These are phyloP conservation scores for Drosophila mercatorum DNA, from an alignment of 2,888 invertebrate species.

Conservation along the genomic window DNA sequence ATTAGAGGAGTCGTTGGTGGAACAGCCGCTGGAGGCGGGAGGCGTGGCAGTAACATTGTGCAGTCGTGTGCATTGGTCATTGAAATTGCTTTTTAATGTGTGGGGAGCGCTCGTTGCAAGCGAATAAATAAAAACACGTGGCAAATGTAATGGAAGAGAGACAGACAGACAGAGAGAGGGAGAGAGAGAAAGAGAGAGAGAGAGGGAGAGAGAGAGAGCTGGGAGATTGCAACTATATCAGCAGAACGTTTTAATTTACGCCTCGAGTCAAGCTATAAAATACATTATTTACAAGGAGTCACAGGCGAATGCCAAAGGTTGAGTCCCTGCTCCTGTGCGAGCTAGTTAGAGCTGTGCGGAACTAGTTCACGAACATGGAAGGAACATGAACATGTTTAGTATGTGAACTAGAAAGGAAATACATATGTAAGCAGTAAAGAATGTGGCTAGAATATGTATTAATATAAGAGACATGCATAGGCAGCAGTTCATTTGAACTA, in stretches of 20 bases:
- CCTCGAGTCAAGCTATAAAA: conserved; percentile 63
- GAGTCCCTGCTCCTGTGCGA: not conserved
- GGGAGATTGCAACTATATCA: conserved; percentile 10
- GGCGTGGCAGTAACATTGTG: conserved; percentile 33
- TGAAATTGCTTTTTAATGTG: conserved; percentile 72
- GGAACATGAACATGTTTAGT: not conserved
- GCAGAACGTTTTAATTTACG: conserved; percentile 63
- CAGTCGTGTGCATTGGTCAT: conserved; percentile 73
- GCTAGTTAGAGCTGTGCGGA: not conserved
- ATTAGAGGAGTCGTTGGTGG: not conserved
- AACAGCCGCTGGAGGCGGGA: conserved; percentile 7
- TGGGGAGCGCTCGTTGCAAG: conserved; percentile 43
- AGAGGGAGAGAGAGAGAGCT: not conserved
- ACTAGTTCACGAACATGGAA: not conserved
- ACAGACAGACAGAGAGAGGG: not conserved
- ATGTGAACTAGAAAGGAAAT: not conserved
- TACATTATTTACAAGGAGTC: conserved; percentile 50
- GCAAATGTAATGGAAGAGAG: conserved; percentile 14
- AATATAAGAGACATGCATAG: not conserved
- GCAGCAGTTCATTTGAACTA: not conserved
- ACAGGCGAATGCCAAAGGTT: conserved; percentile 5
- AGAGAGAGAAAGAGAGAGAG: too few relatives aligned
- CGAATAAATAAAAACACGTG: conserved; percentile 48
- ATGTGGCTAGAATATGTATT: not conserved
- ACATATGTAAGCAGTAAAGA: not conserved